These are phyloP conservation scores for Eurytoma adleriae DNA, from an alignment of 2,888 invertebrate genomes.

Conservation along the genomic window DNA sequence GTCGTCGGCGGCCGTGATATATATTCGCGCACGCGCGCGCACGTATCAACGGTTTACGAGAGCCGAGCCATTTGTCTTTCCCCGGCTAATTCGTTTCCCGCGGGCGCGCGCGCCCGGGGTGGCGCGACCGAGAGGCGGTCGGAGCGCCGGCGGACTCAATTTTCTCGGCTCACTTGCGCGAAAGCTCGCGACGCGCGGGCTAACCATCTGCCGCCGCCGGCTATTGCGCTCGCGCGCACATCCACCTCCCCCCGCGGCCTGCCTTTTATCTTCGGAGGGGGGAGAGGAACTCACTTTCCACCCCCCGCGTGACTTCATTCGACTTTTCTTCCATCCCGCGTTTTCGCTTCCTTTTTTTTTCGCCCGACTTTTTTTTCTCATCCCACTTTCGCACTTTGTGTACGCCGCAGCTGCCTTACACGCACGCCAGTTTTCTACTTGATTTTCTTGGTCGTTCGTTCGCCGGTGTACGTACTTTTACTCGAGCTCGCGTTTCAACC, in stretches of 20 bases:
- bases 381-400: constrained; percentile 1
- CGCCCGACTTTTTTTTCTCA: background rate
- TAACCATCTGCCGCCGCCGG: constrained; percentile 58
- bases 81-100: constrained; percentile 57
- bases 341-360: constrained; percentile 10
- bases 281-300: background rate
- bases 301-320: constrained; percentile 24
- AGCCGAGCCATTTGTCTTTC: constrained; percentile 56
- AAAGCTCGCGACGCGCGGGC: constrained; percentile 27
- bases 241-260: constrained; percentile 7
- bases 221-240: constrained; percentile 48
- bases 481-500: too few relatives aligned
- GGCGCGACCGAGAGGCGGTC: background rate
- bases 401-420: background rate
- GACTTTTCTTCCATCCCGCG: constrained; percentile 8
- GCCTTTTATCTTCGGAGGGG: constrained; percentile 5
- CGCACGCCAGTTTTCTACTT: too few relatives aligned
- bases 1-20: constrained; percentile 7
- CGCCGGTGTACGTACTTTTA: too few relatives aligned
- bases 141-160: constrained; percentile 54
- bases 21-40: constrained; percentile 28
- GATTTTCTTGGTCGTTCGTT: too few relatives aligned
- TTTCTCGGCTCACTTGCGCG: constrained; percentile 55
- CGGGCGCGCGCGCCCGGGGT: constrained; percentile 4
- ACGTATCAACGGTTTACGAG: constrained; percentile 40